Evolutionary conservation across 2,888 invertebrate genomes (phyloP), one percentile per base, ranked within the genome.

Genomic region (Polyommatus iphigenia): DNA sequence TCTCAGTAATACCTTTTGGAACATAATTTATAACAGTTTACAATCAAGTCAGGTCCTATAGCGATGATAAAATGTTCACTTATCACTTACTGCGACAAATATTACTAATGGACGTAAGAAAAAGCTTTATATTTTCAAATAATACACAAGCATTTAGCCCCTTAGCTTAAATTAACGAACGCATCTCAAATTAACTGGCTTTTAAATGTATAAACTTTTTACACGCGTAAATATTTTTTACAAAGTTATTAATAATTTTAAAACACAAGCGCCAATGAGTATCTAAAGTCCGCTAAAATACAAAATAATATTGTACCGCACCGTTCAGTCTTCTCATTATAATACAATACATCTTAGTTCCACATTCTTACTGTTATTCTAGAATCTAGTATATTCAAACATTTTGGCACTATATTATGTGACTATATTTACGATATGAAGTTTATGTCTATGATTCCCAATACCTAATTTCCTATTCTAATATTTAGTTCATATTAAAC

Each of bases 351-450:
- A 62, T 29, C 29, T 67, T 67, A 67, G 20, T 24, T 62, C 59
- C 29, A 67, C 29, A 24, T 62, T 24, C 24, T 13, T 62, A 10
- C 62, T 1, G 4, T 62, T n/a, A 59, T 59, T 62, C 62, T 24
- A 62, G 24, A 59, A 20, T 62, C 62, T 24, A 62, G 24, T 62
- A 67, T 67, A 5, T 32, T 29, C 67, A 29, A 24, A 62, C 62
- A 62, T 62, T 67, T 67, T 67, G 67, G 67, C 67, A 67, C 67
- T 67, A 67, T 5, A 29, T 15, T 13, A 10, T 32, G 1, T 67
- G 15, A 67, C 29, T 67, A 67, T 15, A 15, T 29, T 67, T 67
- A 67, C 67, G 67, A 67, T 67, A 67, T 67, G 67, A 32, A 29
- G 29, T 67, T 32, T 18, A 32, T 15, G 29, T 18, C 1, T 67